These are phyloP conservation scores for Catharus bicknelli DNA, from an alignment of 2,113 vertebrate species.

Conservation along the genomic window DNA sequence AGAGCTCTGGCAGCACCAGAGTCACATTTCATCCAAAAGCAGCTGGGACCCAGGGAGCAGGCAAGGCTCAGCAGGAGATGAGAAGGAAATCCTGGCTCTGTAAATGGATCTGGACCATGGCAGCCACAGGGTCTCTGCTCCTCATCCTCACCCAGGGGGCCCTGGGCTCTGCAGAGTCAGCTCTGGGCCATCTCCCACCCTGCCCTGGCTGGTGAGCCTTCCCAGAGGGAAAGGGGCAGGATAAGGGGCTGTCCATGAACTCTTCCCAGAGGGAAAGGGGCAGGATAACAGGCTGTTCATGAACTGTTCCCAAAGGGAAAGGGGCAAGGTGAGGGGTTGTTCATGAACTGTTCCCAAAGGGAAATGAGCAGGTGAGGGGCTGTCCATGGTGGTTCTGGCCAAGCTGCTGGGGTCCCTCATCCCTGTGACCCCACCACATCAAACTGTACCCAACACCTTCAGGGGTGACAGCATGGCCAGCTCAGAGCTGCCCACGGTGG, in stretches of 20 bases:
- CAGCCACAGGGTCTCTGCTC: neutral
- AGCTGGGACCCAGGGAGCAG: neutral
- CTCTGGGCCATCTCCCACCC: neutral
- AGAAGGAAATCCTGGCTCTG: neutral
- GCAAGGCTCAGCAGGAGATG: neutral
- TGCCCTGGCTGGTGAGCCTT: neutral
- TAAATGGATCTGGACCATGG: neutral
- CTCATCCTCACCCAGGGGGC: fast-evolving
- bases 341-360: neutral
- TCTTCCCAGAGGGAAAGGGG: neutral
- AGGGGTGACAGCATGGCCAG: neutral
- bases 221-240: neutral
- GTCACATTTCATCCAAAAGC: neutral
- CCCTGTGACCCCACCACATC: neutral
- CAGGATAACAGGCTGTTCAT: too few relatives aligned
- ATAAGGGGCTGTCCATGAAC: fast-evolving
- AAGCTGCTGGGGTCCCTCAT: fast-evolving
- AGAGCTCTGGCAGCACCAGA: neutral
- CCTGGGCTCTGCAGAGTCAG: neutral
- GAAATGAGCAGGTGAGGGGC: neutral
- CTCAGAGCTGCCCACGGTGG: neutral
- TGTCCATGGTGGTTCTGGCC: neutral
- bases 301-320: too few relatives aligned
- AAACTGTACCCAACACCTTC: fast-evolving
- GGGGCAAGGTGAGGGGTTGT: too few relatives aligned